A percentile compares a stretch with the other conserved stretches of the same genome.
Evolutionary conservation across 2,113 vertebrate species (phyloP).

Genomic region (Pituophis catenifer): DNA sequence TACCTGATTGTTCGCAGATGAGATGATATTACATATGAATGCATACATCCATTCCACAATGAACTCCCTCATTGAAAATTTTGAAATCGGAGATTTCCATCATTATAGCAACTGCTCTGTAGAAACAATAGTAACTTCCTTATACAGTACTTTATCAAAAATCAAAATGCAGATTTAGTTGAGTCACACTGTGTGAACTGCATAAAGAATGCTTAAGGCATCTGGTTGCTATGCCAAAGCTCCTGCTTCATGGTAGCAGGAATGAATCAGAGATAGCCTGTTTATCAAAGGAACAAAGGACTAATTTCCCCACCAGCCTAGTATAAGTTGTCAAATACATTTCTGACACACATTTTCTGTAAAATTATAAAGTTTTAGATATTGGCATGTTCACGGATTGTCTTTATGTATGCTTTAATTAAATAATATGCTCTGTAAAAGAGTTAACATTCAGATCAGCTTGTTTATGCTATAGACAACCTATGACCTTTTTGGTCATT

Average conservation of each 20-base stretch:
- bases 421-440: background rate
- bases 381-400: background rate
- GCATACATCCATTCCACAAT: background rate
- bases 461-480: background rate
- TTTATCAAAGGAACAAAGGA: conserved; percentile 40
- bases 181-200: background rate
- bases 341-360: conserved; percentile 7
- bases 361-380: background rate
- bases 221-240: background rate
- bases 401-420: background rate
- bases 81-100: background rate
- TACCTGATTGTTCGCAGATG: background rate
- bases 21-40: background rate
- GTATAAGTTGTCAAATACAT: background rate
- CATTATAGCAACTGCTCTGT: background rate
- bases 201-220: conserved; percentile 1
- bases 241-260: background rate
- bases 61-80: background rate
- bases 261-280: conserved; percentile 21
- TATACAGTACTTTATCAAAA: conserved; percentile 9
- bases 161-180: conserved; percentile 13
- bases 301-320: conserved; percentile 3
- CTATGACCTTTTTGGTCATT: background rate
- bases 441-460: background rate
- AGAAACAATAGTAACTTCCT: background rate